Base-by-base conservation (phyloP, 2,888 invertebrate genomes). In the Brachypterus glaber region DNA sequence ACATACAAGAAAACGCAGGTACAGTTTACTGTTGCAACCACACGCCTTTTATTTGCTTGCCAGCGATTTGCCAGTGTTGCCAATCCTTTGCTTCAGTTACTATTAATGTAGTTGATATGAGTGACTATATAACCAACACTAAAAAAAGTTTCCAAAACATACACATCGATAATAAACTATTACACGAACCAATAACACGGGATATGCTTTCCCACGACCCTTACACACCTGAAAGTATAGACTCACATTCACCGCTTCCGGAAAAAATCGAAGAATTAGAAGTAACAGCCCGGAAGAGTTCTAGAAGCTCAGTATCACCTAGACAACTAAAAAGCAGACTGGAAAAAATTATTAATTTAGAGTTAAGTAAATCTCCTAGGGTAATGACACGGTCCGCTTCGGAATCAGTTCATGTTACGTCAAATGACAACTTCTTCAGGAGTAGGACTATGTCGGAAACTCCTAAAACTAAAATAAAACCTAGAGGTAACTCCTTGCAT, bases 181-280 rank as follows among this genome's bases (percentile, higher is more conserved):
- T 73, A 67, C 72, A 72, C 64, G 71, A 72, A 50, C 65, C 62
- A 43, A 65, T 69, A 45, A 60, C 69, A 51, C 66, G 66, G 47
- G 63, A 60, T 38, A 64, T 62, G 64, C 50, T 65, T 21, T 49
- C 53, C 54, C 64, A 77, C 53, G 83, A 83, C 51, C 85, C 86
- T 0, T 86, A 86, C 52, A 86, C 86, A 0, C 86, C 86, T n/a
- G 86, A 86, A 54, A 84, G 83, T 60, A 71, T 77, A 46, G 85
- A 85, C 53, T 83, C 84, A 14, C 82, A 77, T 52, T 80, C 82
- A 30, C 84, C 85, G 0, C 70, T 71, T 43, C 69, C 73, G 0
- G 76, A 69, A 44, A 55, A 66, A 3, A 51, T 55, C 27, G 65
- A 68, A 34, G 50, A 52, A 25, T 64, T 69, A 37, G 47, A 67